A percentile compares a stretch with the other conserved stretches of the same genome.
Conservation (phyloP, 2,888 invertebrate species). For the Mycalesis mineus region DNA sequence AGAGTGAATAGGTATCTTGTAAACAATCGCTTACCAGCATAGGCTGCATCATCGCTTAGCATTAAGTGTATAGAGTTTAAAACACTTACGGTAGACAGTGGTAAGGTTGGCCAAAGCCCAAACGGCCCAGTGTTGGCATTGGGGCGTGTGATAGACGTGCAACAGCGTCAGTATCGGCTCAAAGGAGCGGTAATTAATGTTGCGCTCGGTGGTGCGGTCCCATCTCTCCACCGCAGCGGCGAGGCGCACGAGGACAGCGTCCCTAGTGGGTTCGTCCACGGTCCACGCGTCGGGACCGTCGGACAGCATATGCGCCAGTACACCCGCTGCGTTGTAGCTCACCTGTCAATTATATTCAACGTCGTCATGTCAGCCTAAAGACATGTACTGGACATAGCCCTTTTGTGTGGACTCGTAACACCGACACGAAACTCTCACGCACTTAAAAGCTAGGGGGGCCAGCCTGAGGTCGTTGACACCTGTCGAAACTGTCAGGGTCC, state of each 20-base stretch:
- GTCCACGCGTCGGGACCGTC: constrained; percentile 93
- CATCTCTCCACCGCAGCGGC: constrained; percentile 90
- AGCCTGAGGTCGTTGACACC: no score
- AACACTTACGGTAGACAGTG: constrained; percentile 89
- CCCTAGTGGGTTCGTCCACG: constrained; percentile 83
- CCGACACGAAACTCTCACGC: no score
- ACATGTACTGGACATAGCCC: no score
- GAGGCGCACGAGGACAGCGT: constrained; percentile 85
- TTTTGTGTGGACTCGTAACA: no score
- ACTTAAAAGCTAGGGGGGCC: no score
- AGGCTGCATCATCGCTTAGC: no score
- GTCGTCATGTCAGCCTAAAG: no score
- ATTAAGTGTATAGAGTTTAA: no score
- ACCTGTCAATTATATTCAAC: constrained; percentile 76
- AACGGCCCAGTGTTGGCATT: constrained; percentile 97
- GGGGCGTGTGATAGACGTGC: constrained; percentile 89
- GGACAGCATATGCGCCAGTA: constrained; percentile 95
- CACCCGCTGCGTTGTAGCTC: constrained; percentile 97
- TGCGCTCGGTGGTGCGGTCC: constrained; percentile 91
- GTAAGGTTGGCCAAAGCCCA: constrained; percentile 99
- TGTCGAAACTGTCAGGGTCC: no score
- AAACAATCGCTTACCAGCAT: no score
- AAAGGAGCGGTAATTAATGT: constrained; percentile 96
- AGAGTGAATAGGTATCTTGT: no score
- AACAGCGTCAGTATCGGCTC: constrained; percentile 94